A percentile compares a stretch with the other conserved stretches of the same genome.
These are phyloP conservation scores for Epiperipatus broadwayi DNA, from an alignment of 2,888 invertebrate species.

Conservation along the genomic window DNA sequence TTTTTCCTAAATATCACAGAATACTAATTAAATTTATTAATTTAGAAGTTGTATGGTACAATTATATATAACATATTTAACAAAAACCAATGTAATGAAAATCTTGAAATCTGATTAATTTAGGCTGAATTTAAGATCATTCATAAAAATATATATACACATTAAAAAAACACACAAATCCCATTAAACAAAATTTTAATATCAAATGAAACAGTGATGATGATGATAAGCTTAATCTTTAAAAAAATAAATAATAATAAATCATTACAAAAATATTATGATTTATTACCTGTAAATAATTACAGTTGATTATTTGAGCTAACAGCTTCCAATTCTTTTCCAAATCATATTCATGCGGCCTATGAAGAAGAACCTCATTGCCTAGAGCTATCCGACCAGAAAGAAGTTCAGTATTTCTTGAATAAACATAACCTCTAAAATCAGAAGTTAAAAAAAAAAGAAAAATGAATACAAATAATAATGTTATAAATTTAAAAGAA, in stretches of 20 bases:
- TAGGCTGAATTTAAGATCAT: too few species aligned
- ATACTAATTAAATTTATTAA: too few species aligned
- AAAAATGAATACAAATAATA: too few species aligned
- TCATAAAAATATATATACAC: too few species aligned
- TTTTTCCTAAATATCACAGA: too few species aligned
- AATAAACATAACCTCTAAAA: constrained; percentile 27
- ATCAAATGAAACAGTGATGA: constrained; percentile 17
- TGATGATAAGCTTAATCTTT: not conserved
- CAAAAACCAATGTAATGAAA: too few species aligned
- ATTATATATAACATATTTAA: too few species aligned
- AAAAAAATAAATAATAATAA: not conserved
- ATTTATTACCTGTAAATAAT: constrained; percentile 22
- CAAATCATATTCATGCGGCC: constrained; percentile 23
- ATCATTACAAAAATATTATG: not conserved
- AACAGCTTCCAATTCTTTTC: constrained; percentile 20
- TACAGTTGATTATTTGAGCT: constrained; percentile 22
- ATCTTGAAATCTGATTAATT: too few species aligned
- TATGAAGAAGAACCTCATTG: constrained; percentile 20
- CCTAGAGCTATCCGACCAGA: constrained; percentile 24
- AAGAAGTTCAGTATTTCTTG: constrained; percentile 22
- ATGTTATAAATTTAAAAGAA: constrained; percentile 8
- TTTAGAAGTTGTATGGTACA: too few species aligned
- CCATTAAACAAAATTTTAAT: too few species aligned
- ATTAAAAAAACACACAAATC: too few species aligned
- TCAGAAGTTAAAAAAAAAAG: too few species aligned